These are phyloP conservation scores for Calyptommatus sinebrachiatus DNA, from an alignment of 2,113 vertebrate genomes.

Conservation along the genomic window DNA sequence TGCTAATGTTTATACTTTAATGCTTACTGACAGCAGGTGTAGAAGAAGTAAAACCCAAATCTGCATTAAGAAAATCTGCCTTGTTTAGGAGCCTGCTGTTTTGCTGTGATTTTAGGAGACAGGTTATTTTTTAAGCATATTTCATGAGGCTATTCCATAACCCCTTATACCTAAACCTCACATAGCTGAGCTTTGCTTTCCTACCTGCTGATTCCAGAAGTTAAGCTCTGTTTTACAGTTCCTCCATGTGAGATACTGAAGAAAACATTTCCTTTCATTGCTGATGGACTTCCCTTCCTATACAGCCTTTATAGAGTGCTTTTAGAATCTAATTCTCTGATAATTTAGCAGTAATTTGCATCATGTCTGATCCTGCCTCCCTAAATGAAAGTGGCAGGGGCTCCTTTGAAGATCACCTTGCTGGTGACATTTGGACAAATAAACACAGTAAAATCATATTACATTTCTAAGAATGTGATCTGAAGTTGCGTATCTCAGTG, in stretches of 20 bases:
- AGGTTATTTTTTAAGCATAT: slow-evolving; percentile 69
- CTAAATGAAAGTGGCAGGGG: slow-evolving; percentile 17
- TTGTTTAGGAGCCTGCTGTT: slow-evolving; percentile 65
- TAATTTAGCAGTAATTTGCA: slow-evolving; percentile 27
- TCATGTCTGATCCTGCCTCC: not conserved
- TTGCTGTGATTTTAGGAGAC: slow-evolving; percentile 69
- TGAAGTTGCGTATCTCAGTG: not conserved
- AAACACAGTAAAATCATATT: not conserved
- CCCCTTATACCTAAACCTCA: not conserved
- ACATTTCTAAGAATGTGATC: not conserved
- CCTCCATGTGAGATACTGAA: slow-evolving; percentile 3
- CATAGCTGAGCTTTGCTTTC: slow-evolving; percentile 36
- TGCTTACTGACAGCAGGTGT: slow-evolving; percentile 69
- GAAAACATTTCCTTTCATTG: slow-evolving; percentile 40
- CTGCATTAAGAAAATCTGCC: slow-evolving; percentile 65
- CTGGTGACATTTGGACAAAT: not conserved
- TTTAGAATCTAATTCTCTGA: slow-evolving; percentile 7
- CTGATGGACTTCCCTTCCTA: slow-evolving; percentile 17
- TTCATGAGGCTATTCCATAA: slow-evolving; percentile 34
- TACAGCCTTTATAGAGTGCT: not conserved
- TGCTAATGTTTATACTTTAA: slow-evolving; percentile 71
- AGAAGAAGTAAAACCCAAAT: slow-evolving; percentile 59
- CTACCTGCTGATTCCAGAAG: slow-evolving; percentile 55
- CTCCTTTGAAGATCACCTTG: not conserved
- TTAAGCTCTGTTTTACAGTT: slow-evolving; percentile 15